Evolutionary conservation across 2,888 invertebrate species (phyloP).

Genomic region (Anodontia alba): DNA sequence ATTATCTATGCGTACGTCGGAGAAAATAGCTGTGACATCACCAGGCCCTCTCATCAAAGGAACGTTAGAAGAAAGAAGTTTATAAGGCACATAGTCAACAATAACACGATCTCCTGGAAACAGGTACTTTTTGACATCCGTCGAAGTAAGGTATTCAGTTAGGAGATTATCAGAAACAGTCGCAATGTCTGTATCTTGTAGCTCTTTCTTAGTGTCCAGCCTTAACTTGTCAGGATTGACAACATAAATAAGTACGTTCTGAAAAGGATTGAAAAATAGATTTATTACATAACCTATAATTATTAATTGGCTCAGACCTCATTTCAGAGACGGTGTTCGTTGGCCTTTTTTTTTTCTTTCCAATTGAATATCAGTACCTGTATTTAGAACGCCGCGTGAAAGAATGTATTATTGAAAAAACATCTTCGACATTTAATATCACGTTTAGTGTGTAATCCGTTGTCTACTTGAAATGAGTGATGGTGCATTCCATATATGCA

Average conservation of each 20-base stretch:
- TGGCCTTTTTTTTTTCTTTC: too few species aligned
- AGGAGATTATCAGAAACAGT: neutral
- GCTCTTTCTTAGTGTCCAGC: neutral
- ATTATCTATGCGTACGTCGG: neutral
- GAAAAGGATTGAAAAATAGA: neutral
- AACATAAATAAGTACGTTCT: neutral
- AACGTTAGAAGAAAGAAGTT: constrained; percentile 4
- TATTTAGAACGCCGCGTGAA: too few species aligned
- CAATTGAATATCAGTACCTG: too few species aligned
- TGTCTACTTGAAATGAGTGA: too few species aligned
- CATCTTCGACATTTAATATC: too few species aligned
- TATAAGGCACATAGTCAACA: constrained; percentile 9
- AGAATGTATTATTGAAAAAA: too few species aligned
- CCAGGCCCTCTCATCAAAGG: neutral
- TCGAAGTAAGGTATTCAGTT: neutral
- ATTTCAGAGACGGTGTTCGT: too few species aligned
- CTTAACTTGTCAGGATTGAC: neutral
- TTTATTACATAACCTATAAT: too few species aligned
- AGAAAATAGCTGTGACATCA: neutral
- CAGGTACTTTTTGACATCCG: neutral
- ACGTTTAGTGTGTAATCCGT: too few species aligned
- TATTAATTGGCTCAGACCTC: too few species aligned
- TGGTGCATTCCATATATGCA: too few species aligned
- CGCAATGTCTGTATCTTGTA: too few species aligned
- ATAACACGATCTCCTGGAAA: constrained; percentile 14